Percentiles rank a stretch among this genome's conserved stretches.
phyloP scores from a whole-genome alignment of 2,888 invertebrate genomes.

The Eurytoma californica region DNA sequence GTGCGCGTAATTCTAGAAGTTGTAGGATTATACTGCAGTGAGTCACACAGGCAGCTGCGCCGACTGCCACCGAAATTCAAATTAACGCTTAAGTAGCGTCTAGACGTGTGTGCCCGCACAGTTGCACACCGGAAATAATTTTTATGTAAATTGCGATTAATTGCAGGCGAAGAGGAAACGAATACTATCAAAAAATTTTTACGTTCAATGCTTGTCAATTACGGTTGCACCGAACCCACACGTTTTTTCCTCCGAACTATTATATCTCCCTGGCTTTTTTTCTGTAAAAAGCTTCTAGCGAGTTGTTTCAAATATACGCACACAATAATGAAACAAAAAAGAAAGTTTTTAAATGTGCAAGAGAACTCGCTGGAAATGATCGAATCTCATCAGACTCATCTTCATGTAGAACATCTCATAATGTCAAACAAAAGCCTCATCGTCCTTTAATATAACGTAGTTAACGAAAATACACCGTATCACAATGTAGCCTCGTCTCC shows the following conservation, averaged over 20 bases:
- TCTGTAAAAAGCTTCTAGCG: conserved; percentile 15
- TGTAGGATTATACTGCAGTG: not conserved
- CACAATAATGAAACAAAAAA: not conserved
- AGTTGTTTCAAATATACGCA: not conserved
- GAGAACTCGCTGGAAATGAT: conserved; percentile 18
- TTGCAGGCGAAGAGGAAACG: conserved; percentile 20
- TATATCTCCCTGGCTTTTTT: conserved; percentile 40
- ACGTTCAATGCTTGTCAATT: too few species aligned
- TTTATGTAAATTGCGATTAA: conserved; percentile 46
- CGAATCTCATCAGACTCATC: conserved; percentile 15
- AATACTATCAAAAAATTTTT: conserved; percentile 6
- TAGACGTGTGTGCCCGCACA: conserved; percentile 42
- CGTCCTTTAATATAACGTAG: conserved; percentile 17
- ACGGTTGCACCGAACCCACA: not conserved
- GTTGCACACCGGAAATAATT: conserved; percentile 54
- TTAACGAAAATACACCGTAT: not conserved
- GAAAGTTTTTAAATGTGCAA: not conserved
- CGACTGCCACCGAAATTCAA: conserved; percentile 27
- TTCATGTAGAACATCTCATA: conserved; percentile 4
- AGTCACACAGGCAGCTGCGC: not conserved
- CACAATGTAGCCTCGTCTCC: not conserved
- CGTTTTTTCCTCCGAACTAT: conserved; percentile 6
- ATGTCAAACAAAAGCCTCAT: not conserved
- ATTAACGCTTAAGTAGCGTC: conserved; percentile 54
- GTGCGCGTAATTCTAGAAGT: not conserved